phyloP scores from a whole-genome alignment of 2,797 vertebrate genomes.

The Pangasius krempfi region DNA sequence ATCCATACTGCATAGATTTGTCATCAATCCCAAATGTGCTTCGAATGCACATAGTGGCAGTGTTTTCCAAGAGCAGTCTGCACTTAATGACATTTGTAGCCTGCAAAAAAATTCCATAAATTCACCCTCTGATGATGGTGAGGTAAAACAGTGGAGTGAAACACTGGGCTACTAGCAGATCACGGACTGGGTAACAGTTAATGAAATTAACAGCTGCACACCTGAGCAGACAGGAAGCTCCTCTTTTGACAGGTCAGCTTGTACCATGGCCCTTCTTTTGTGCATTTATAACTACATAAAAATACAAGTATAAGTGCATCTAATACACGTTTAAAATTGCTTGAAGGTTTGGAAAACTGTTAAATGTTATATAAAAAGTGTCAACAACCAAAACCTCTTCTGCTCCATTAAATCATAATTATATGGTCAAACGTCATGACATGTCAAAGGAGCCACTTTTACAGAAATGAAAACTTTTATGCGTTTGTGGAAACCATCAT shows the following conservation, averaged over 20 bases:
- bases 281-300: background rate
- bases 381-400: background rate
- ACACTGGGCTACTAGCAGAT: background rate
- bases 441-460: background rate
- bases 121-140: background rate
- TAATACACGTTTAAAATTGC: background rate
- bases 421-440: background rate
- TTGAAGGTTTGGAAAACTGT: background rate
- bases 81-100: background rate
- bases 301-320: background rate
- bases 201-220: background rate
- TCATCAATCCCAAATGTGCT: background rate
- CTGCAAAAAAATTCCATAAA: background rate
- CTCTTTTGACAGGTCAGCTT: background rate
- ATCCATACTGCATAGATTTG: background rate
- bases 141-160: background rate
- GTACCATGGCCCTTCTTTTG: background rate
- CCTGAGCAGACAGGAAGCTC: background rate
- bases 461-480: background rate
- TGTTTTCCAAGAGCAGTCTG: background rate
- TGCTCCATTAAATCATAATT: background rate
- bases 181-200: background rate
- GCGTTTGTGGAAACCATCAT: background rate
- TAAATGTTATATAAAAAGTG: background rate
- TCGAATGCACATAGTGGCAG: background rate